Conservation (phyloP, 2,888 invertebrate genomes). For the Tetropium fuscum region DNA sequence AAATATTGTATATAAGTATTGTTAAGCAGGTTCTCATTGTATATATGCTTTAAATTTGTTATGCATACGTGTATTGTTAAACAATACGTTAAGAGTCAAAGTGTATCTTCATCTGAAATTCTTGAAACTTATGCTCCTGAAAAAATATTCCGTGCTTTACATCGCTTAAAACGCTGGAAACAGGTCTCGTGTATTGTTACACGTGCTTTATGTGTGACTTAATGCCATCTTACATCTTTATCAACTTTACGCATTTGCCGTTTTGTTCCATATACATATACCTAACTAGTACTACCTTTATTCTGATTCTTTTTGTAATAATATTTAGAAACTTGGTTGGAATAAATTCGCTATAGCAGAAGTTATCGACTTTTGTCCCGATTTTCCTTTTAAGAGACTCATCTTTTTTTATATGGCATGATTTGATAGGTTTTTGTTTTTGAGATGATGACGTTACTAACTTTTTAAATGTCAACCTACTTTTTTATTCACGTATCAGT, state of each 20-base stretch:
- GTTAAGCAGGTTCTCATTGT: constrained; percentile 8
- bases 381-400: too few relatives aligned
- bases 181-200: constrained; percentile 48
- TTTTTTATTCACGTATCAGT: too few relatives aligned
- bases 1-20: too few relatives aligned
- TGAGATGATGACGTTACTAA: too few relatives aligned
- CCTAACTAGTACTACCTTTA: too few relatives aligned
- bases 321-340: too few relatives aligned
- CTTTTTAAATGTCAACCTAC: too few relatives aligned
- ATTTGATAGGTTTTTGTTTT: too few relatives aligned
- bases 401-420: too few relatives aligned
- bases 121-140: constrained; percentile 50
- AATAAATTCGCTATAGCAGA: too few relatives aligned
- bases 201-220: constrained; percentile 46
- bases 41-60: constrained; percentile 51
- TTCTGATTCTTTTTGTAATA: too few relatives aligned
- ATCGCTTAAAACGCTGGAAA: constrained; percentile 52
- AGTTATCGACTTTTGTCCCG: neutral
- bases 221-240: constrained; percentile 49
- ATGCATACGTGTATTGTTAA: constrained; percentile 57
- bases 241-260: constrained; percentile 40
- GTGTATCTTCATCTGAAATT: constrained; percentile 62
- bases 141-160: constrained; percentile 54
- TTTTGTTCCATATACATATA: constrained; percentile 38
- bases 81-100: constrained; percentile 56